Evolutionary conservation across 1,140 invertebrate genomes (phyloP).

Genomic region (Nebria ingens): DNA sequence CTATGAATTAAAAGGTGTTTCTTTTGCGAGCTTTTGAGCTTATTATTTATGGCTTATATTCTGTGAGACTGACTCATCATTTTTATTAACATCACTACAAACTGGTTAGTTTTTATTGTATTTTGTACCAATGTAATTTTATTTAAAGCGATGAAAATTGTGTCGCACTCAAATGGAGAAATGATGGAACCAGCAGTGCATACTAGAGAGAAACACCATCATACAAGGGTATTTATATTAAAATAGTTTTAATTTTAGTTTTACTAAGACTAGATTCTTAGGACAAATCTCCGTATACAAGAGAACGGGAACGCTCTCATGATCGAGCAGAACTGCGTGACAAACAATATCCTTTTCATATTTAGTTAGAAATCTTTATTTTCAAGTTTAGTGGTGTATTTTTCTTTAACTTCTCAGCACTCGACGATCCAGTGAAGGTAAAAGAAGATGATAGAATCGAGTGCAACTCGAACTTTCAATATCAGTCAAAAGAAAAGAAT

Average conservation of each 20-base stretch:
- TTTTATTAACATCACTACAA: too few relatives aligned
- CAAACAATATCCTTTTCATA: constrained; percentile 71
- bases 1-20: too few relatives aligned
- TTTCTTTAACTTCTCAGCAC: constrained; percentile 21
- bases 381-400: constrained; percentile 5
- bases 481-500: constrained; percentile 3
- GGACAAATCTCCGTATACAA: constrained; percentile 58
- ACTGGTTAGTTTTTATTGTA: too few relatives aligned
- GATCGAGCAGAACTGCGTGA: constrained; percentile 55
- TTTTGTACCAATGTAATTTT: constrained; percentile 12
- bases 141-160: constrained; percentile 34
- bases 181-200: constrained; percentile 35
- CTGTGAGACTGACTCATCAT: too few relatives aligned
- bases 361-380: constrained; percentile 22
- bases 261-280: too few relatives aligned
- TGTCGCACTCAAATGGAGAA: constrained; percentile 46
- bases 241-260: constrained; percentile 23
- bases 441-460: constrained; percentile 12
- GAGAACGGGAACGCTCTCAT: constrained; percentile 52
- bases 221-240: constrained; percentile 40
- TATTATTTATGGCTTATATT: too few relatives aligned
- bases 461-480: not conserved
- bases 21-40: too few relatives aligned
- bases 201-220: constrained; percentile 44
- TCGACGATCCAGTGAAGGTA: constrained; percentile 22